phyloP scores from a whole-genome alignment of 2,888 invertebrate species.

The Meta bourneti region DNA sequence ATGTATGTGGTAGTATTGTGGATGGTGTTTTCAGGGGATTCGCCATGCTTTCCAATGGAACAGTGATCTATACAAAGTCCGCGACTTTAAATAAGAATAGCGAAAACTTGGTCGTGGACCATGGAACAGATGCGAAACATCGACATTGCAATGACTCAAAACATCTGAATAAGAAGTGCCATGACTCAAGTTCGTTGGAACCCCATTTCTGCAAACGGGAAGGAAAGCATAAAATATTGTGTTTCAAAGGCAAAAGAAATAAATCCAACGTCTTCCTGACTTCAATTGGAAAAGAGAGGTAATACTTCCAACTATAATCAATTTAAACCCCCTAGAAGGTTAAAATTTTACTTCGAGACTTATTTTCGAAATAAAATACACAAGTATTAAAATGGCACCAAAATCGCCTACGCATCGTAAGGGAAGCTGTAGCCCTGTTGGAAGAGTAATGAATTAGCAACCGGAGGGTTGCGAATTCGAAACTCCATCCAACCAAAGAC shows the following conservation, averaged over 20 bases:
- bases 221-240: not conserved
- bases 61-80: not conserved
- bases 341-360: too few relatives aligned
- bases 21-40: slow-evolving; percentile 5
- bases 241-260: not conserved
- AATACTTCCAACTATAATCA: too few relatives aligned
- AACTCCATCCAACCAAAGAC: too few relatives aligned
- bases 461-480: too few relatives aligned
- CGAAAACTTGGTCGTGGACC: not conserved
- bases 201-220: not conserved
- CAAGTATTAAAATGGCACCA: too few relatives aligned
- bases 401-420: too few relatives aligned
- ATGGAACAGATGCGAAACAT: not conserved
- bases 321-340: too few relatives aligned
- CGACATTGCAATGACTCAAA: not conserved
- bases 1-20: slow-evolving; percentile 4
- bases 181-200: not conserved
- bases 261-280: not conserved
- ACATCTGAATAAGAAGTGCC: not conserved
- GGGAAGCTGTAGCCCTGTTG: too few relatives aligned
- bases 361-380: too few relatives aligned
- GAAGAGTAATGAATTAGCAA: too few relatives aligned
- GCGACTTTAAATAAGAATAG: not conserved
- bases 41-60: slow-evolving; percentile 8
- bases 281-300: too few relatives aligned